Base-by-base conservation (phyloP, 2,113 vertebrate species). In the Scomber colias region DNA sequence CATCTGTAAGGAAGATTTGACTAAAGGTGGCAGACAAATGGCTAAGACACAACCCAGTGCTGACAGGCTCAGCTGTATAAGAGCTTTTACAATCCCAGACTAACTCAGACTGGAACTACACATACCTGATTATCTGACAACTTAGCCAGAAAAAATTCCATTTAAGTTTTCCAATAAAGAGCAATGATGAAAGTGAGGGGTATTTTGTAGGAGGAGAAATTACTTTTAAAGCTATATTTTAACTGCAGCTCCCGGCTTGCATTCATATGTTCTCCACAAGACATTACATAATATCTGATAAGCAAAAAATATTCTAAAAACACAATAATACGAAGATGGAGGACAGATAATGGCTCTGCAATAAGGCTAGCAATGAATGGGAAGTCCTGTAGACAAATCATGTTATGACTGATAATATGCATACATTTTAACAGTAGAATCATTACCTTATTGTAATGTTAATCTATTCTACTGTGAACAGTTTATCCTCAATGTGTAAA, bases 11-110 rank as follows among this genome's bases (percentile, higher is more conserved):
- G 61, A 57, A 74, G 78, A 80, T 82, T 82, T 79, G 73, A 73
- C 70, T 73, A 46, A 82, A 80, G 70, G 68, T 88, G 80, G 75
- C 82, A 88, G 77, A 87, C 72, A 85, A 88, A 89, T 85, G 79
- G 77, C 66, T 53, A 30, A 83, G 62, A 53, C 50, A 35, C 21
- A 24, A 60, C 35, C n/a, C 40, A 27, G 35, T 13, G 64, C 67
- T 73, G 49, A 68, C 44, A 79, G 51, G n/a, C 2, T 14, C 24
- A 30, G 12, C 51, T 68, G 27, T 40, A 49, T 69, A 59, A 24
- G 67, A 13, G 57, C 61, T 81, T 68, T 74, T 19, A 74, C 7
- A 49, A 51, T 55, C 64, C n/a, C 62, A 49, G 12, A 50, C 50
- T 27, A 13, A 71, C 30, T 76, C 2, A 54, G 44, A 55, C 49